Percentiles rank a stretch among this genome's conserved stretches.
Evolutionary conservation across 2,888 invertebrate species (phyloP).

Genomic region (Villa cingulata): DNA sequence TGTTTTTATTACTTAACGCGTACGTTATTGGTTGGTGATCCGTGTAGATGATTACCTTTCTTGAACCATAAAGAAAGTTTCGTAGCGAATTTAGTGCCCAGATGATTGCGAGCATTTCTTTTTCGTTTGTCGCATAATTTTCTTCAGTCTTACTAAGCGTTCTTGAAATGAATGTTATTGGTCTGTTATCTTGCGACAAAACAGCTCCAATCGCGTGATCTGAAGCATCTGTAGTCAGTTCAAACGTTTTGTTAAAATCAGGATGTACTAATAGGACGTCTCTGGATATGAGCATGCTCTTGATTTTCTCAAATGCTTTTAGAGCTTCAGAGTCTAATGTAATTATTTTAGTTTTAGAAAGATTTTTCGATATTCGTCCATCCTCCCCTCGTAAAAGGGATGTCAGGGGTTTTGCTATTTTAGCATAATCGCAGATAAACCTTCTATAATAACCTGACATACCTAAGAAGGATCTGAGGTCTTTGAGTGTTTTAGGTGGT

Average conservation of each 20-base stretch:
- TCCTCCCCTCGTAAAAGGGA: constrained; percentile 15
- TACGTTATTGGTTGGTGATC: no score
- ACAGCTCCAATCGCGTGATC: constrained; percentile 3
- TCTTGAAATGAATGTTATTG: constrained; percentile 1
- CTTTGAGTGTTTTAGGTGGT: constrained; percentile 12
- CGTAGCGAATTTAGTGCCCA: constrained; percentile 1
- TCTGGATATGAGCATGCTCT: constrained; percentile 1
- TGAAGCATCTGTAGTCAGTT: constrained; percentile 3
- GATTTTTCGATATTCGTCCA: constrained; percentile 2
- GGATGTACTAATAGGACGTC: constrained; percentile 4
- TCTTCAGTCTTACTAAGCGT: constrained; percentile 3
- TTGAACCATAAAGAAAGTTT: constrained; percentile 3
- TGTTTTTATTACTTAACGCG: constrained; percentile 2
- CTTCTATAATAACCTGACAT: no score
- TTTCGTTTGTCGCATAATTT: constrained; percentile 1
- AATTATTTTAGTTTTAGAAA: constrained; percentile 5
- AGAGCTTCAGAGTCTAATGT: background rate
- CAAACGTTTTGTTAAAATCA: constrained; percentile 4
- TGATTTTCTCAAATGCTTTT: constrained; percentile 3
- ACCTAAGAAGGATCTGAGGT: constrained; percentile 13
- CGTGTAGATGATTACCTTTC: no score
- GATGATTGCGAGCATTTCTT: constrained; percentile 1
- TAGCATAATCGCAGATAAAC: no score
- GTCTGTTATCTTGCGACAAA: constrained; percentile 1
- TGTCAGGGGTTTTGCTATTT: constrained; percentile 15